Conservation (phyloP, 2,113 vertebrate species). For the Diphyllodes magnificus region DNA sequence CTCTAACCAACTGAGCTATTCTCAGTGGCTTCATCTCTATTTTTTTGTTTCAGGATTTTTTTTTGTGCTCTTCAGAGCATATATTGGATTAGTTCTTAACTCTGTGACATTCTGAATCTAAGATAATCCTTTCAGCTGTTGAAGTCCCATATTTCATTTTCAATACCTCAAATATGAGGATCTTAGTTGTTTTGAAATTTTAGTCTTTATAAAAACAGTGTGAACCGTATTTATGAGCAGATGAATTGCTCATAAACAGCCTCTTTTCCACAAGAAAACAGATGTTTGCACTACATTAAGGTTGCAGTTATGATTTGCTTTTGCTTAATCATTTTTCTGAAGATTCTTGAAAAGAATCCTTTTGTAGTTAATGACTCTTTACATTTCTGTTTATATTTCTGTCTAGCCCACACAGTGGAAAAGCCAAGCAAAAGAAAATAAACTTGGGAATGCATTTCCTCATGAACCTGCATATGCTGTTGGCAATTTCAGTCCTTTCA, state of each 20-base stretch:
- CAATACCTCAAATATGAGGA: background rate
- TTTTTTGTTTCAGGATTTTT: background rate
- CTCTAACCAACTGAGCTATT: background rate
- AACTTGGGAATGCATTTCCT: slow-evolving; percentile 61
- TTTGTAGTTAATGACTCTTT: background rate
- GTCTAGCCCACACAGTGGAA: slow-evolving; percentile 71
- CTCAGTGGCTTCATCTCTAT: background rate
- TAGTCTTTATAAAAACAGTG: background rate
- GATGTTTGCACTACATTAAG: background rate
- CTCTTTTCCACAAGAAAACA: background rate
- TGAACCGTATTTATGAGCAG: background rate
- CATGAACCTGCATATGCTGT: slow-evolving; percentile 62
- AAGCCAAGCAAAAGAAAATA: slow-evolving; percentile 75
- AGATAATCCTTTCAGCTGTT: background rate
- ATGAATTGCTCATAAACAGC: background rate
- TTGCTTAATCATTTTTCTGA: background rate
- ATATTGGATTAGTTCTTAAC: background rate
- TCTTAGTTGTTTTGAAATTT: background rate
- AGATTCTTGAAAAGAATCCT: background rate
- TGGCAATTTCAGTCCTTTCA: slow-evolving; percentile 72
- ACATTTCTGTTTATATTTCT: slow-evolving; percentile 9
- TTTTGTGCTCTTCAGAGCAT: background rate
- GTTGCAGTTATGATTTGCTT: background rate
- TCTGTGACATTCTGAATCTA: background rate
- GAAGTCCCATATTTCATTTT: background rate